A percentile compares a stretch with the other conserved stretches of the same genome.
Conservation (phyloP, 2,113 vertebrate genomes). For the Meriones unguiculatus region DNA sequence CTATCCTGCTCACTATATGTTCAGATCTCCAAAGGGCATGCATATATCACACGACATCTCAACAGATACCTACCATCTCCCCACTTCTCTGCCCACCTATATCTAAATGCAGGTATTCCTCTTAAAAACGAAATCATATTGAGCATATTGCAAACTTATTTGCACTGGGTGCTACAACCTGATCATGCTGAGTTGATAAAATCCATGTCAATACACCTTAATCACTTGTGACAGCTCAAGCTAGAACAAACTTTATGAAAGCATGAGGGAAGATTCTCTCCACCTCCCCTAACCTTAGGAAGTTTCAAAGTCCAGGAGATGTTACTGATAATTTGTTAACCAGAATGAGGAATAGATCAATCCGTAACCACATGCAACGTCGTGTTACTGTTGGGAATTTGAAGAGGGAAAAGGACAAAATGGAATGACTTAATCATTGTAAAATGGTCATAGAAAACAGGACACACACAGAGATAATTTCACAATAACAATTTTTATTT, state of each 20-base stretch:
- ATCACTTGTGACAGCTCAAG: not conserved
- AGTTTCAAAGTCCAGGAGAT: conserved; percentile 5
- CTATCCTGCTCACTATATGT: not conserved
- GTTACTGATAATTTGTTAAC: conserved; percentile 17
- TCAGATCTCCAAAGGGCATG: not conserved
- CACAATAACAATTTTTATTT: not conserved
- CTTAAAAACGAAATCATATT: not conserved
- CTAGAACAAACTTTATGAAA: not conserved
- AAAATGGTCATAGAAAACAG: not conserved
- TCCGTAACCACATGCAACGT: not conserved
- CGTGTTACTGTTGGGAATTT: not conserved
- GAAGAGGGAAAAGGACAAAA: not conserved
- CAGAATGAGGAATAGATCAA: not conserved
- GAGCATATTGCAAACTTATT: not conserved
- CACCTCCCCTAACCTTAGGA: not conserved
- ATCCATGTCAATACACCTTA: not conserved
- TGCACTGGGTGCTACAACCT: not conserved
- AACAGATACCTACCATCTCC: not conserved
- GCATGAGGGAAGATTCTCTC: not conserved
- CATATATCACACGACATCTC: not conserved
- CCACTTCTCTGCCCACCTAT: not conserved
- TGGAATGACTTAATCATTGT: not conserved
- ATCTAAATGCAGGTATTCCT: not conserved
- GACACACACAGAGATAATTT: not conserved
- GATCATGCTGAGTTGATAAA: conserved; percentile 38